Evolutionary conservation across 2,113 vertebrate genomes (phyloP), one percentile per base, ranked within the genome.

Genomic region (Hipposideros armiger): DNA sequence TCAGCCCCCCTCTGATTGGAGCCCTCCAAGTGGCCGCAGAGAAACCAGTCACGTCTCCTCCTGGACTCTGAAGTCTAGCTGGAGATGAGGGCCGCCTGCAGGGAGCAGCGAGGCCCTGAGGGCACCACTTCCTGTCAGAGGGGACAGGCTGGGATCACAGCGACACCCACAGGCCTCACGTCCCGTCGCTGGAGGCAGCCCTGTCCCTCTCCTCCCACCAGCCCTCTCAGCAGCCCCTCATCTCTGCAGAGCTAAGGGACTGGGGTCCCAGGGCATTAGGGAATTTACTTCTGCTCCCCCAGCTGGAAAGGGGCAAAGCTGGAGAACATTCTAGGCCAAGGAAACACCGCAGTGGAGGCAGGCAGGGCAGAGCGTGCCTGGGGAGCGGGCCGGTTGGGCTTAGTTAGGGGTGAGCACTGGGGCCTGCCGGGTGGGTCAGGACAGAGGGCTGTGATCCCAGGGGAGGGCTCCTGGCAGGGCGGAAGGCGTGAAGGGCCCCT

Each of bases 291-390:
- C 16, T 9, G 4, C 42, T 9, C 11, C 24, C 11, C 45, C 8
- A 22, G 60, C 42, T 6, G 2, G 47, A 32, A 36, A 10, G n/a
- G 40, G 19, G 42, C 24, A 60, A 3, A 19, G 56, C 83, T 50
- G 36, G 22, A 22, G 32, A 62, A 32, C 3, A 0, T 47, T 32
- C 4, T 1, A 17, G 26, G 26, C 22, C 0, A 0, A n/a, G n/a
- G 66, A 13, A 26, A 4, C 2, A 3, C 7, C 0, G 15, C 1
- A 0, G 28, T 2, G 1, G 1, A 74, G 45, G 16, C 28, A 45
- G 32, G 64, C 17, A n/a, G 24, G 62, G 15, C 1, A 1, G 7
- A 24, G 67, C 3, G 0, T 5, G 40, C 56, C 28, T 26, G 40
- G 67, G n/a, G 7, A 24, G 47, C 4, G 32, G 32, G 22, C 60